phyloP scores from a whole-genome alignment of 1,140 invertebrate genomes.

The Drosophila varians region DNA sequence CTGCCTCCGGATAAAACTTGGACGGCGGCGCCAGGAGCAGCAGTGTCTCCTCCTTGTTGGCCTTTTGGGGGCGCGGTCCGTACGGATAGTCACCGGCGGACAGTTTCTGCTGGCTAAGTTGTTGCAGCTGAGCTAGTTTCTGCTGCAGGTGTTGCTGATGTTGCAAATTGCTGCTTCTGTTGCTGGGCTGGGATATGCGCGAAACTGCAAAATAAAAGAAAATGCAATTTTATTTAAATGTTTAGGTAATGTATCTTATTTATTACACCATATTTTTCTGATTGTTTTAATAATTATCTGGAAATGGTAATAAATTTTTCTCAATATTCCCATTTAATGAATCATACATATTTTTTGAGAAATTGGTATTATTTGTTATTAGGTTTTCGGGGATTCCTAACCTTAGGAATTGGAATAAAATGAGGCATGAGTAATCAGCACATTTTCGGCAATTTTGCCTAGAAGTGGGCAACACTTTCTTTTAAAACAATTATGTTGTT shows the following conservation, averaged over 20 bases:
- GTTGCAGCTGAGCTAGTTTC: conserved; percentile 27
- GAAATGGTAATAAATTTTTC: neutral
- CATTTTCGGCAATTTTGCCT: conserved; percentile 4
- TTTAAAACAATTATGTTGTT: conserved; percentile 2
- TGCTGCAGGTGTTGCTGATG: conserved; percentile 34
- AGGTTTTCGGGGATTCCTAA: no score
- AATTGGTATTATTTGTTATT: no score
- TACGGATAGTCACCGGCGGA: conserved; percentile 25
- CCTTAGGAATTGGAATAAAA: no score
- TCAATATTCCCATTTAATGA: no score
- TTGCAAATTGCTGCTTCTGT: conserved; percentile 10
- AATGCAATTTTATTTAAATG: neutral
- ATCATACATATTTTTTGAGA: no score
- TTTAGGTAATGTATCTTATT: neutral
- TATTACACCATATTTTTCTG: neutral
- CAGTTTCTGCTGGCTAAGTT: conserved; percentile 27
- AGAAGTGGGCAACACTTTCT: conserved; percentile 10
- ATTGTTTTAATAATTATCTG: no score
- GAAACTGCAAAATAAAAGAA: conserved; percentile 15
- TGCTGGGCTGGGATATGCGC: conserved; percentile 9
- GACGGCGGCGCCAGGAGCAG: conserved; percentile 17
- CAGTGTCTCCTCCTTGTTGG: conserved; percentile 27
- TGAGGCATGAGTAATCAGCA: no score
- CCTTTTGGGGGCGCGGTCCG: conserved; percentile 20
- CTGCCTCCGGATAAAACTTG: conserved; percentile 20